Base-by-base conservation (phyloP, 2,888 invertebrate genomes). In the Atethmia centrago region DNA sequence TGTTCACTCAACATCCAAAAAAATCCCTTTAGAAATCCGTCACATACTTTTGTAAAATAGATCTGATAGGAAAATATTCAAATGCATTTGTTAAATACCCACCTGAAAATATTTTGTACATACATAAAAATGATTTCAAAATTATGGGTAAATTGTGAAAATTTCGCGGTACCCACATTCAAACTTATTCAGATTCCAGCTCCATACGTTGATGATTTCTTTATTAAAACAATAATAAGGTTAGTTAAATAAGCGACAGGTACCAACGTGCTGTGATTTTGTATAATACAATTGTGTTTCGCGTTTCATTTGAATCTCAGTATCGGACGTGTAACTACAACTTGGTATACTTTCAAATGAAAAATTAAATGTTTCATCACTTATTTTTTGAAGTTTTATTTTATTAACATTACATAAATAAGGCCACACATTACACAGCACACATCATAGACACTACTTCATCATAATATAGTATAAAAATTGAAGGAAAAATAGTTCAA, bases 351-450 rank as follows among this genome's bases (percentile, higher is more conserved):
- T 95, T 95, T 96, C 96, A 95, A 96, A 96, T 95, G 96, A 93
- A 95, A 93, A 94, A 96, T 91, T 96, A 96, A 96, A 96, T 96
- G 96, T 96, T 95, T 95, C 95, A 95, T 95, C 96, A 95, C 93
- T 95, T 93, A 80, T 67, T 53, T 79, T 49, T 53, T 76, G 78
- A 74, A 71, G 83, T 90, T 89, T 91, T 86, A 84, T 91, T 91
- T 47, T 21, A 19, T 74, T 69, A 28, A 31, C 3, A 64, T 53
- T 51, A 49, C 47, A 28, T 62, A 58, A 51, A 28, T 62, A 53
- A 53, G 40, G 21, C 21, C 51, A 53, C 19, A 71, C 19, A 71
- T 19, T 19, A 56, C 21, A 53, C 40, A 71, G 3, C 28, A 14
- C 9, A 25, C 16, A 14, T 14, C 19, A 31, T 16, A 51, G 19